Evolutionary conservation across 2,888 invertebrate genomes (phyloP), one percentile per base, ranked within the genome.

Genomic region (Pseudococcus viburni): DNA sequence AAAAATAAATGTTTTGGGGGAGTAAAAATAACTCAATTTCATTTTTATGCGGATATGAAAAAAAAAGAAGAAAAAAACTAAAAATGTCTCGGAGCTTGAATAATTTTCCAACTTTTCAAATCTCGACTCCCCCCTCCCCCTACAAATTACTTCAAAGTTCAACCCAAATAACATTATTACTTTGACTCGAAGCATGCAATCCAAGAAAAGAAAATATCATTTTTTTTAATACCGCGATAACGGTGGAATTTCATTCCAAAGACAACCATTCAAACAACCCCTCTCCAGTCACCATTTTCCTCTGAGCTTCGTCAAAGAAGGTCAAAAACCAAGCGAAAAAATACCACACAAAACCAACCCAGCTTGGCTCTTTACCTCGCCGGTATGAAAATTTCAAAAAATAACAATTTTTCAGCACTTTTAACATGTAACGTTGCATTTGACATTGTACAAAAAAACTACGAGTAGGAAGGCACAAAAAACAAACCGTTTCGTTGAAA

Each of bases 401-500:
- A 73, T 73, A 73, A 73, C 33, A 73, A 73, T 73, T 73, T 73
- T 73, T 73, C 73, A 73, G 73, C 15, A 73, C 73, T 73, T 73
- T 73, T 39, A 73, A 73, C 39, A 73, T 73, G 73, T 73, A 73
- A 73, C 33, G 39, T 73, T 73, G 73, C 73, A 73, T 73, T 33
- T 26, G 73, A 73, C 73, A 73, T 73, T 33, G 73, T 68, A 68
- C 19, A 64, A 7, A 64, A 22, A 64, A 22, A 22, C 15, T 15
- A 17, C 64, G 11, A 64, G 22, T 22, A 11, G 8, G 64, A 64
- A 64, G 15, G 59, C 7, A 68, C 33, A 73, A 73, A 73, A 33
- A n/a, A 83, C 39, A 83, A 83, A 46, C 80, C 80, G 17, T 83
- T 83, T 19, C 80, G 80, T 83, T 46, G 46, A 83, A 83, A 83